Base-by-base conservation (phyloP, 2,888 invertebrate genomes). In the Amaurobius ferox region DNA sequence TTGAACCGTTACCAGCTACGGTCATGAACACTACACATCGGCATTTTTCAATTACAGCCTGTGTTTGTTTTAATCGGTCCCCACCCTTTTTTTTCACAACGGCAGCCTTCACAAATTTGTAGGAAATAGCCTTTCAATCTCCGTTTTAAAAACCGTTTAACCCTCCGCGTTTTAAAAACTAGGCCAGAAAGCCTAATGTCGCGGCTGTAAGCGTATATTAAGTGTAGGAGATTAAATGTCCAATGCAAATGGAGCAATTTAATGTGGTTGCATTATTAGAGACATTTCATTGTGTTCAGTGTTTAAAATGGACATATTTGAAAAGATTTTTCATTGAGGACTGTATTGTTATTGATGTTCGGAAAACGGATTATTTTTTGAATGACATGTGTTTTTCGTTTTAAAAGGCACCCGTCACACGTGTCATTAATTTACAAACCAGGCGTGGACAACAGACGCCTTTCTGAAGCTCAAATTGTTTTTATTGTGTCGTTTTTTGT, bases 121-220 rank as follows among this genome's bases (percentile, higher is more conserved):
- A 55, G 23, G 23, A 55, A 55, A 55, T 55, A 55, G 23, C 55
- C 55, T 55, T 55, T 55, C 55, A 55, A 19, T 55, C 1, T 55
- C 55, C 55, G 16, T 55, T 55, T 55, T 23, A 35, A 55, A 55
- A 55, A 55, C 23, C 55, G 55, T 11, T 55, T 55, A 55, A 23
- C 55, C 2, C 55, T 23, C 6, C 6, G 23, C 23, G 23, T 55
- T 55, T 55, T 23, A 55, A 55, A 11, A 55, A 55, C 23, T 55
- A 55, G 55, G 55, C 55, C 55, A 55, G 23, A 55, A 23, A 55
- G 55, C 55, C 23, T 55, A 55, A 55, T 55, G 23, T 55, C 55
- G 23, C 19, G 23, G n/a, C n/a, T 55, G 55, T 6, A 55, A 55
- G 55, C 11, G 23, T 55, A 55, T 55, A 55, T 55, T 55, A 55